Base-by-base conservation (phyloP, 2,113 vertebrate genomes). In the Leucoraja erinaceus region DNA sequence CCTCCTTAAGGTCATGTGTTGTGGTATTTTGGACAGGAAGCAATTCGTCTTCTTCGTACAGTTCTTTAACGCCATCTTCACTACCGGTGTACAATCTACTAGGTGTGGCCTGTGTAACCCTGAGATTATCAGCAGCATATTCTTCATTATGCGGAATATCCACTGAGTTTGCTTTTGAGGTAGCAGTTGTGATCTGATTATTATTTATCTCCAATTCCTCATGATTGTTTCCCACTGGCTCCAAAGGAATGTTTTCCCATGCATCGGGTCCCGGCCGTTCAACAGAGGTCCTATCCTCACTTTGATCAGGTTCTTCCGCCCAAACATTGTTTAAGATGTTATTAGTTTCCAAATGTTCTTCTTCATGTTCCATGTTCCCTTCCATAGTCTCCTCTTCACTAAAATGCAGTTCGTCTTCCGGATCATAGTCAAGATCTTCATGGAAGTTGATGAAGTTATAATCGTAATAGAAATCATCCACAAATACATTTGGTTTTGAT, bases 371-470 rank as follows among this genome's bases (percentile, higher is more conserved):
- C 3, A 93, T 5, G 25, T 88, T 14, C 22, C 10, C 93, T 33
- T 93, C 31, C 0, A 25, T 6, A 20, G 83, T 0, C 68, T 54
- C 5, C 14, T 93, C 93, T 25, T 3, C 31, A 20, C 63, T 14
- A 0, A 3, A 25, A 10, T 14, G 93, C 92, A 94, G 95, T 38
- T 96, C 95, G 0, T 8, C 72, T 25, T 94, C 95, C 92, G 96
- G 95, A 9, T 96, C 96, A 10, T 98, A 96, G 0, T 97, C 96
- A 84, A 99, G 95, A 93, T 99, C 98, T 94, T 99, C 98, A 0
- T 99, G 99, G 94, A 99, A 99, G 93, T 97, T 98, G 94, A 99
- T 99, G 4, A 99, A 99, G 93, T 99, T 99, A 14, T 99, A 99
- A 94, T 99, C 98, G 0, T 99, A 99, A 94, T 99, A 99, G 94